Percentiles rank a stretch among this genome's conserved stretches.
phyloP scores from a whole-genome alignment of 2,797 vertebrate genomes.

The Falco concolor region DNA sequence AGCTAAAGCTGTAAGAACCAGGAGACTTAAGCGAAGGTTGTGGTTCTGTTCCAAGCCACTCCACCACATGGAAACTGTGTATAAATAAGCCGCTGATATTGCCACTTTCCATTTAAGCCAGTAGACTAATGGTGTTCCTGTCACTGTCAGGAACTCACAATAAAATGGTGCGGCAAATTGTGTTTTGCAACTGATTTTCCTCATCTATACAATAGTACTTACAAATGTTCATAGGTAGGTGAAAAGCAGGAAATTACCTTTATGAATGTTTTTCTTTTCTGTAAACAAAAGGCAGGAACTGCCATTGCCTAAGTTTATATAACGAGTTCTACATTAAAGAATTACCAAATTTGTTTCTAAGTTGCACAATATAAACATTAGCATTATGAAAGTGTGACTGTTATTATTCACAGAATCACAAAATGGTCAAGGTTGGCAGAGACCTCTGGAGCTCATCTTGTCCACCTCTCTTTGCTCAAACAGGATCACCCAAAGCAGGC shows the following conservation, averaged over 20 bases:
- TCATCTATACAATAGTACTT: background rate
- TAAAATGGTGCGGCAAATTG: background rate
- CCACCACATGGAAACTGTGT: background rate
- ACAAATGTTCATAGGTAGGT: background rate
- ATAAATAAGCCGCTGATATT: background rate
- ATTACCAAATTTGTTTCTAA: background rate
- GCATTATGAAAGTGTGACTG: background rate
- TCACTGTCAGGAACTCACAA: background rate
- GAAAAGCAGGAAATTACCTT: background rate
- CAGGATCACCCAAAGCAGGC: background rate
- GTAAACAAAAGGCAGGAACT: background rate
- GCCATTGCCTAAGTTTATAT: background rate
- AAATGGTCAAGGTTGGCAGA: background rate
- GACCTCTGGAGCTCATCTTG: background rate
- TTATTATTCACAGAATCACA: background rate
- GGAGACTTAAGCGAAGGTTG: background rate
- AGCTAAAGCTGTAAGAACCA: background rate
- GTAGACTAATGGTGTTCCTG: background rate
- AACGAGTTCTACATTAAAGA: background rate
- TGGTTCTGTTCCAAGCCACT: background rate
- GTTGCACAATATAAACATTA: background rate
- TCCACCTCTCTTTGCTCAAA: background rate
- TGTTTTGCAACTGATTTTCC: background rate
- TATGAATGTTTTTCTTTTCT: background rate
- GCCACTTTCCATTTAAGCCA: background rate